Conservation (phyloP, 2,113 vertebrate genomes). For the Chlorocebus sabaeus region DNA sequence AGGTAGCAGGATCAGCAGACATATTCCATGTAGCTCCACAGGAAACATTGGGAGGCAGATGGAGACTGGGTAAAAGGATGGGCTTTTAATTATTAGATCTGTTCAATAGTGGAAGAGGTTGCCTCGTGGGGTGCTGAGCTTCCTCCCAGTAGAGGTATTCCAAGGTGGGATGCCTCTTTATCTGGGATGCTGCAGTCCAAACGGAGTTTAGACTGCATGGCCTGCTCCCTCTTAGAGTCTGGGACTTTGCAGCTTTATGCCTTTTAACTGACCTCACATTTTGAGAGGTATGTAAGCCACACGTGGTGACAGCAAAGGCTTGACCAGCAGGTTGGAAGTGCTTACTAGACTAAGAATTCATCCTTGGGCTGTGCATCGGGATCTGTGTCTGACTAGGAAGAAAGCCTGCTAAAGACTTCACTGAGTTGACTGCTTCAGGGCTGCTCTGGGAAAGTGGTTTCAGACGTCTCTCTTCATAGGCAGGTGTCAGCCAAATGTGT, state of each 20-base stretch:
- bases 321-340: conserved; percentile 28
- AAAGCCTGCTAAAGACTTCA: conserved; percentile 10
- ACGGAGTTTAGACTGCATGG: neutral
- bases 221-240: neutral
- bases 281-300: neutral
- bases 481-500: conserved; percentile 45
- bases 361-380: neutral
- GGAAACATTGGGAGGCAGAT: conserved; percentile 6
- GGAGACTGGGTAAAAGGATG: neutral
- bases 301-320: neutral
- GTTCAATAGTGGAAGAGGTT: neutral
- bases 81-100: neutral
- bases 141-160: neutral
- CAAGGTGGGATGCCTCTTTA: neutral
- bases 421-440: conserved; percentile 39
- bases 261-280: conserved; percentile 34
- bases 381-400: conserved; percentile 6
- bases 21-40: neutral
- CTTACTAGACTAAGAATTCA: neutral
- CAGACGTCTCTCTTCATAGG: conserved; percentile 40
- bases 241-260: neutral
- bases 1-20: neutral
- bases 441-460: conserved; percentile 46
- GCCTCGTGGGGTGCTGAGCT: neutral
- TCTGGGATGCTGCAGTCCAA: neutral